Evolutionary conservation across 2,888 invertebrate species (phyloP), one percentile per base, ranked within the genome.

Genomic region (Cheiracanthium punctorium): DNA sequence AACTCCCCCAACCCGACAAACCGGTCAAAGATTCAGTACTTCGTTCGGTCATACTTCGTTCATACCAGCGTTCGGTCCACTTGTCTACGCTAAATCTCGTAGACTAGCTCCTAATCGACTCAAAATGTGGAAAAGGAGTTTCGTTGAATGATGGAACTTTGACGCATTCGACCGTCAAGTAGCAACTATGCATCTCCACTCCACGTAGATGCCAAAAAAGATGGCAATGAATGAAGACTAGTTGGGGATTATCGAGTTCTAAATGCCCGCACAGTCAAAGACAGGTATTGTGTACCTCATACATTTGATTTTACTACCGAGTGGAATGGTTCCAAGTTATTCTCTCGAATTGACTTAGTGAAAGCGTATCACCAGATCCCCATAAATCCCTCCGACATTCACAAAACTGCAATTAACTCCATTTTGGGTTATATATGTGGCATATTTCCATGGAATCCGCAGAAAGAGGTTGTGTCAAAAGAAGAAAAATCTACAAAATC

Each of bases 341-440:
- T 37, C 12, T 37, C 37, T 12, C 37, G 65, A 8, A 20, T 17
- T 0, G 17, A 58, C 12, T 48, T 87, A 10, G 64, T 43, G 0
- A 52, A 65, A 37, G 69, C 65, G 4, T 86, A 69, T 24, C 52
- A 76, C 20, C 80, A 80, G 43, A 81, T 87, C 12, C 71, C 81
- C 7, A 81, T 87, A 12, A 24, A 71, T 43, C 52, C 58, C 7
- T 69, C 28, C 1, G 64, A 70, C 24, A 58, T 82, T 10, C 43
- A 20, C 41, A 87, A 87, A 65, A 84, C 87, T 24, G 77, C 76
- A 17, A 58, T 77, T 8, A 75, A 64, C 7, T 84, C 71, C 17
- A 71, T 82, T 8, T 84, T 80, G 48, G 72, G 72, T 4, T 29
- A n/a, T n/a, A n/a, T n/a, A n/a, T n/a, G n/a, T n/a, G n/a, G n/a